Conservation (phyloP, 2,797 vertebrate genomes). For the Clarias platycephalus region DNA sequence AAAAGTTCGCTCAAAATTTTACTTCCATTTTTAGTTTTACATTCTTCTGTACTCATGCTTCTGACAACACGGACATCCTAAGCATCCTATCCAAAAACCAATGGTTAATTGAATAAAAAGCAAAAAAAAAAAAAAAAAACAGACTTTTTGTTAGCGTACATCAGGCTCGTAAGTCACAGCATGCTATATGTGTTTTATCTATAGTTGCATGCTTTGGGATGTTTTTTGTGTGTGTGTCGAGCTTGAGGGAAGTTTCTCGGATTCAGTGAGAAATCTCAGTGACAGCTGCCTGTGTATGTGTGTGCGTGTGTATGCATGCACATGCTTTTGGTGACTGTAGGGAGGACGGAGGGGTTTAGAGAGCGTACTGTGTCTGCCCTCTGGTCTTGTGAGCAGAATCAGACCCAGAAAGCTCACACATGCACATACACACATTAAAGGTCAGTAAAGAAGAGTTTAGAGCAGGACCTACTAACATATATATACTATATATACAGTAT, state of each 20-base stretch:
- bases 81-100: neutral
- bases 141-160: neutral
- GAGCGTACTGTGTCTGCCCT: slow-evolving; percentile 16
- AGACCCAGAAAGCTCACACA: slow-evolving; percentile 25
- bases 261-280: slow-evolving; percentile 56
- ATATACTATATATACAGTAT: neutral
- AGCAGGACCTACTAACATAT: neutral
- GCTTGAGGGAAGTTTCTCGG: slow-evolving; percentile 56
- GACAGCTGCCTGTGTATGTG: slow-evolving; percentile 56
- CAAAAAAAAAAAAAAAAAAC: too few species aligned
- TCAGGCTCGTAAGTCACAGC: neutral
- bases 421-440: slow-evolving; percentile 11
- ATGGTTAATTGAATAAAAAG: neutral
- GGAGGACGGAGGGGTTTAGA: slow-evolving; percentile 21
- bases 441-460: slow-evolving; percentile 1
- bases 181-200: neutral
- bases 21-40: neutral
- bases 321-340: slow-evolving; percentile 17
- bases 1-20: neutral
- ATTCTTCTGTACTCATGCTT: too few species aligned
- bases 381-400: slow-evolving; percentile 5
- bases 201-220: neutral
- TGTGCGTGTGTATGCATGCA: slow-evolving; percentile 10
- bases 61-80: neutral
- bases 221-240: slow-evolving; percentile 32